Evolutionary conservation across 2,888 invertebrate genomes (phyloP).

Genomic region (Pimpla rufipes): DNA sequence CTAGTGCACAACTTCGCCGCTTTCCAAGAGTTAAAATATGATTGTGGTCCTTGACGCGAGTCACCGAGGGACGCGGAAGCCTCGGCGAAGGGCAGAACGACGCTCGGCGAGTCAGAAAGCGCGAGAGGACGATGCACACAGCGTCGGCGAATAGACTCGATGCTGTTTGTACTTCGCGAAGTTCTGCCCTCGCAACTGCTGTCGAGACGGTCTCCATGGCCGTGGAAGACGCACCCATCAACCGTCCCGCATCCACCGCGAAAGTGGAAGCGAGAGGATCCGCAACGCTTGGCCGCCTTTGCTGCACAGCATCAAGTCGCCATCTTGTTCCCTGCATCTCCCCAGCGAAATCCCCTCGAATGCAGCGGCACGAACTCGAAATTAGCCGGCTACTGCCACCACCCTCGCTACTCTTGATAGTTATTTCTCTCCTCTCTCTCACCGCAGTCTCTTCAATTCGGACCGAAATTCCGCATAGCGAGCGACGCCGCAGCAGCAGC

Average conservation of each 20-base stretch:
- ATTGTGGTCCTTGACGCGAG: background rate
- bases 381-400: slow-evolving; percentile 52
- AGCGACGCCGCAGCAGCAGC: slow-evolving; percentile 11
- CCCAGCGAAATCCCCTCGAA: slow-evolving; percentile 55
- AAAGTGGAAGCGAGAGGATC: slow-evolving; percentile 31
- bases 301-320: slow-evolving; percentile 37
- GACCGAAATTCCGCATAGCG: slow-evolving; percentile 46
- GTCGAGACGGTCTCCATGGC: slow-evolving; percentile 45
- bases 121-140: slow-evolving; percentile 13
- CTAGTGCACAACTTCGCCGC: background rate
- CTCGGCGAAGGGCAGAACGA: slow-evolving; percentile 23
- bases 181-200: slow-evolving; percentile 43
- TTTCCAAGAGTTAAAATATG: background rate
- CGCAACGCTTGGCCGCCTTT: slow-evolving; percentile 4
- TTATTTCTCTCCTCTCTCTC: slow-evolving; percentile 31
- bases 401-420: slow-evolving; percentile 32
- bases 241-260: background rate
- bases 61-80: slow-evolving; percentile 1
- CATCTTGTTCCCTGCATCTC: slow-evolving; percentile 34
- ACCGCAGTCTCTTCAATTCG: slow-evolving; percentile 32
- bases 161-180: slow-evolving; percentile 33
- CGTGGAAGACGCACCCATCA: slow-evolving; percentile 42
- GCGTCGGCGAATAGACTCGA: slow-evolving; percentile 31
- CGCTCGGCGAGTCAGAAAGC: slow-evolving; percentile 17
- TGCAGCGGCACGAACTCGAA: slow-evolving; percentile 55